Percentiles rank a stretch among this genome's conserved stretches.
Conservation (phyloP, 2,797 vertebrate species). For the Sebastes variabilis region DNA sequence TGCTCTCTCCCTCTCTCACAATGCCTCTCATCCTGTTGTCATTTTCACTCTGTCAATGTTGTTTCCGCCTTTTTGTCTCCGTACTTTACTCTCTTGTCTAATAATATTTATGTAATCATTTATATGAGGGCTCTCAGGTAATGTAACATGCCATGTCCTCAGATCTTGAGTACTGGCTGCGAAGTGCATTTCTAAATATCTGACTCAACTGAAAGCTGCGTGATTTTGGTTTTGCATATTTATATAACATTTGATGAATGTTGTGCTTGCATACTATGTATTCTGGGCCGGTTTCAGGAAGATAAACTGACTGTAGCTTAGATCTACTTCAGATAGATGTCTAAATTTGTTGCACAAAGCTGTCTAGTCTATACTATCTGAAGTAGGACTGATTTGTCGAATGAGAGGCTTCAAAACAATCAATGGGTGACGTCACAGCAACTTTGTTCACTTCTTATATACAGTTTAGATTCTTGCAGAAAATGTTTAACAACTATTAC, state of each 20-base stretch:
- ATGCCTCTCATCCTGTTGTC: slow-evolving; percentile 2
- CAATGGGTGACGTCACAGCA: no score
- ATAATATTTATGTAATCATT: slow-evolving; percentile 4
- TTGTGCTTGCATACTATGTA: neutral
- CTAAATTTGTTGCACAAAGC: neutral
- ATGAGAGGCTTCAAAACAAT: no score
- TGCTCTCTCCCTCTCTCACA: neutral
- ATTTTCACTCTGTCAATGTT: neutral
- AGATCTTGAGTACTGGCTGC: neutral
- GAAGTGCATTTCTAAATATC: neutral
- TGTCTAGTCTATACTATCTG: neutral
- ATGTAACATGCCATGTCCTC: neutral
- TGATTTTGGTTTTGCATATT: neutral
- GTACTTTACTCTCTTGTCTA: neutral
- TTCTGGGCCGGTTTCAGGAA: neutral
- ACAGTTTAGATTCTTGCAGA: neutral
- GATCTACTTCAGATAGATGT: neutral
- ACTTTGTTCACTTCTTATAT: no score
- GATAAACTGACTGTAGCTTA: neutral
- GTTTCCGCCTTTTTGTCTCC: neutral
- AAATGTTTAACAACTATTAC: neutral
- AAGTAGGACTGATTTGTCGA: neutral
- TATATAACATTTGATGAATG: neutral
- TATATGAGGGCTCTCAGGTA: neutral
- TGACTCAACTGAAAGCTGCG: neutral